Evolutionary conservation across 2,888 invertebrate genomes (phyloP).

Genomic region (Odontocolon sp.): DNA sequence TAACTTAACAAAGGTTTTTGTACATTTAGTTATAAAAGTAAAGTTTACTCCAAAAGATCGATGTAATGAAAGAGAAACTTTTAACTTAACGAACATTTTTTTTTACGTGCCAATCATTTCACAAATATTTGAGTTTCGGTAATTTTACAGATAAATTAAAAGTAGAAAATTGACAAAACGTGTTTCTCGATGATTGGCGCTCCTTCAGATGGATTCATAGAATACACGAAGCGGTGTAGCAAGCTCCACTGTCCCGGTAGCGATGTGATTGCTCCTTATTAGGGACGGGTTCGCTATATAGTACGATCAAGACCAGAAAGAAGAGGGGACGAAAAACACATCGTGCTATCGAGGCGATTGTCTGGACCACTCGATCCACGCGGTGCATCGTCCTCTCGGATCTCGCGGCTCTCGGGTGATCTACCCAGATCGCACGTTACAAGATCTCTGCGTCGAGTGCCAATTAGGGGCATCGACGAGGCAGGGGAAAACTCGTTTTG

Average conservation of each 20-base stretch:
- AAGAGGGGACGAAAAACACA: slow-evolving; percentile 56
- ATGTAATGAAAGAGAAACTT: too few relatives aligned
- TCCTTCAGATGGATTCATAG: background rate
- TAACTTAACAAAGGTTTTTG: too few relatives aligned
- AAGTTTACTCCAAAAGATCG: too few relatives aligned
- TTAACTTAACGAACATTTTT: too few relatives aligned
- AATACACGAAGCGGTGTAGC: slow-evolving; percentile 5
- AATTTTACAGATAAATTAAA: too few relatives aligned
- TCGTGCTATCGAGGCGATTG: slow-evolving; percentile 60
- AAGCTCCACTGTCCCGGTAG: slow-evolving; percentile 54
- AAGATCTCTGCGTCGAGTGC: slow-evolving; percentile 64
- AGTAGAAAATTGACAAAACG: too few relatives aligned
- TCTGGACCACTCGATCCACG: slow-evolving; percentile 58
- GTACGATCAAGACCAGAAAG: slow-evolving; percentile 39
- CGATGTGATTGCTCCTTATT: slow-evolving; percentile 73
- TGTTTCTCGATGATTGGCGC: too few relatives aligned
- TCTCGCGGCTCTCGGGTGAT: slow-evolving; percentile 59
- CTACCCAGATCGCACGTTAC: slow-evolving; percentile 57
- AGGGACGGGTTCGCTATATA: slow-evolving; percentile 66
- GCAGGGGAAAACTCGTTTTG: slow-evolving; percentile 67
- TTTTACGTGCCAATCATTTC: too few relatives aligned
- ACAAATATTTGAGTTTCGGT: too few relatives aligned
- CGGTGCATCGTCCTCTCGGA: slow-evolving; percentile 70
- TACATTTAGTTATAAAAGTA: too few relatives aligned
- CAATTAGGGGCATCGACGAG: slow-evolving; percentile 72